A percentile compares a stretch with the other conserved stretches of the same genome.
These are phyloP conservation scores for Sitobion miscanthi DNA, from an alignment of 1,140 invertebrate genomes.

Conservation along the genomic window DNA sequence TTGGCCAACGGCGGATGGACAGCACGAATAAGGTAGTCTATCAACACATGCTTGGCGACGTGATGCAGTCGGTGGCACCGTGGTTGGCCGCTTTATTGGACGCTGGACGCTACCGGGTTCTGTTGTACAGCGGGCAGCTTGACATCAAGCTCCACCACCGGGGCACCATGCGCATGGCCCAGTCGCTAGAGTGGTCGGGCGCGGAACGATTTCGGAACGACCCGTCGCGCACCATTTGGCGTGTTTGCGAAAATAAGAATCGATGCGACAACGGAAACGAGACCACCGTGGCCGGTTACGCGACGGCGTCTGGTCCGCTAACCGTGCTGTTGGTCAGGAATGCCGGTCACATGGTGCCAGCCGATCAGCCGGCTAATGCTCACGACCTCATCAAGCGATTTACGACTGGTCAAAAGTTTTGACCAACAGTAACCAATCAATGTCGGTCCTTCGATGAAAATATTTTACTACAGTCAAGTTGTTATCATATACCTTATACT, in stretches of 20 bases:
- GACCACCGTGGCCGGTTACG: constrained; percentile 58
- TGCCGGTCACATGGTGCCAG: constrained; percentile 84
- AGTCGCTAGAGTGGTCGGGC: constrained; percentile 71
- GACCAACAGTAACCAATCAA: background rate
- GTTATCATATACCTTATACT: no score
- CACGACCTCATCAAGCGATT: constrained; percentile 80
- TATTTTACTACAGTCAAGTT: no score
- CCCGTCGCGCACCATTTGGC: constrained; percentile 65
- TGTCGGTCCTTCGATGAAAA: no score
- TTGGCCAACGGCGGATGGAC: constrained; percentile 72
- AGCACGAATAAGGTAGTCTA: constrained; percentile 68
- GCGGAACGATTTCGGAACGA: constrained; percentile 69
- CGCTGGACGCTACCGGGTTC: constrained; percentile 68
- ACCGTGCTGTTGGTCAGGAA: constrained; percentile 79
- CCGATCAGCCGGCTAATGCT: constrained; percentile 80
- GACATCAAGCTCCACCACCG: constrained; percentile 86
- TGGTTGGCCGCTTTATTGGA: constrained; percentile 76
- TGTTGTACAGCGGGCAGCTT: constrained; percentile 78
- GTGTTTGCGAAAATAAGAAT: constrained; percentile 43
- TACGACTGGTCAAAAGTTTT: constrained; percentile 68
- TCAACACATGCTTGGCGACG: background rate
- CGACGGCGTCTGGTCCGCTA: constrained; percentile 65
- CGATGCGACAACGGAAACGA: background rate
- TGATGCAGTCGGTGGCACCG: constrained; percentile 62
- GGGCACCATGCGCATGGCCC: constrained; percentile 73